Percentiles rank a stretch among this genome's conserved stretches.
Evolutionary conservation across 2,888 invertebrate species (phyloP).

Genomic region (Kuschelorhynchus macadamiae): DNA sequence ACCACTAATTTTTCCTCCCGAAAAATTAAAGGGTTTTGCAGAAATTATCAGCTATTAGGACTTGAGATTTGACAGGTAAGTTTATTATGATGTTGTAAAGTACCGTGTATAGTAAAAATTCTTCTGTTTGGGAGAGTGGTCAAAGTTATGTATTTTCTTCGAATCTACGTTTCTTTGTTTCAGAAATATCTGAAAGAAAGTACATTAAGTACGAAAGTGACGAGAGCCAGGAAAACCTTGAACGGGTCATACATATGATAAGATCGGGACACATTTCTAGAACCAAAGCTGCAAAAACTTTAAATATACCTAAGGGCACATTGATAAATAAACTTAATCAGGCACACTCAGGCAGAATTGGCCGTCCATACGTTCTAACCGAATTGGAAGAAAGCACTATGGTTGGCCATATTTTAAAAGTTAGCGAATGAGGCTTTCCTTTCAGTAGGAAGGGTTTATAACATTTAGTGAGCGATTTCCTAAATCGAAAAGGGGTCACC

Average conservation of each 20-base stretch:
- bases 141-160: too few relatives aligned
- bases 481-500: slow-evolving; percentile 1
- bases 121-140: too few relatives aligned
- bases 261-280: background rate
- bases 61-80: too few relatives aligned
- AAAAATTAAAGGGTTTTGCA: too few relatives aligned
- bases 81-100: too few relatives aligned
- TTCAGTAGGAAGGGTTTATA: slow-evolving; percentile 8
- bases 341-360: slow-evolving; percentile 1
- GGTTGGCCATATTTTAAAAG: background rate
- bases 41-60: too few relatives aligned
- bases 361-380: background rate
- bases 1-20: too few relatives aligned
- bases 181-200: too few relatives aligned
- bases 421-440: slow-evolving; percentile 4
- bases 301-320: slow-evolving; percentile 4
- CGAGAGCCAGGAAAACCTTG: too few relatives aligned
- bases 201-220: too few relatives aligned
- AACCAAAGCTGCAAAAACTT: slow-evolving; percentile 5
- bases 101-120: too few relatives aligned
- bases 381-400: slow-evolving; percentile 3
- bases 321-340: slow-evolving; percentile 1
- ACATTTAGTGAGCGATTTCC: slow-evolving; percentile 11
- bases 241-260: background rate
- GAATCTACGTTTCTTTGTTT: too few relatives aligned